Base-by-base conservation (phyloP, 2,888 invertebrate genomes). In the Stenodema calcarata region DNA sequence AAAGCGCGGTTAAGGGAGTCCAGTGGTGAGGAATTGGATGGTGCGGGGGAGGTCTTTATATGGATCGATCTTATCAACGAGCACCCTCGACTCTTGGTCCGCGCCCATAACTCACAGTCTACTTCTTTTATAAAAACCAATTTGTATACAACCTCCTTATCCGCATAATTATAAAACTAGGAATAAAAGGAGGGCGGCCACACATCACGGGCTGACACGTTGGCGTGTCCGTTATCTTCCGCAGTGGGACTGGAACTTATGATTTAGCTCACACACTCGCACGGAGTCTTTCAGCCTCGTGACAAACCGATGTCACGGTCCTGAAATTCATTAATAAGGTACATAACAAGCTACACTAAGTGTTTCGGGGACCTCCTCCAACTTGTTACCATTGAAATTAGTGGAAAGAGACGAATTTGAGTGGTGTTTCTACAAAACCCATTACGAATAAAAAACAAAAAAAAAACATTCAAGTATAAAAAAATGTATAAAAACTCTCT, bases 141-240 rank as follows among this genome's bases (percentile, higher is more conserved):
- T 86, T 86, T 86, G 86, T 86, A 86, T 86, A 86, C 86, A 80
- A 86, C 80, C 79, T 86, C 79, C 86, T 86, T 86, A 86, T 86
- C 86, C 86, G 80, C 70, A 79, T 86, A 86, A 86, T 86, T 86
- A 86, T 86, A 79, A 86, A 86, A 70, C 79, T 86, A 86, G 86
- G 54, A 84, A 84, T 73, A 73, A 84, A 84, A 75, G n/a, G 84
- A 23, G 84, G 70, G 28, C 78, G 42, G 86, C 86, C 78, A 86
- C 86, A 86, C 78, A 86, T 86, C 86, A 86, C 86, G 41, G 62
- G 86, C 78, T 86, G 86, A 86, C 86, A 86, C 76, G 86, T 86
- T 86, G 47, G 86, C 86, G 86, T 86, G 86, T 23, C 44, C 23
- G 54, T 35, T 86, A 86, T 86, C 86, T 76, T 28, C 47, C 4